phyloP scores from a whole-genome alignment of 2,888 invertebrate genomes.

The Frankliniella intonsa region DNA sequence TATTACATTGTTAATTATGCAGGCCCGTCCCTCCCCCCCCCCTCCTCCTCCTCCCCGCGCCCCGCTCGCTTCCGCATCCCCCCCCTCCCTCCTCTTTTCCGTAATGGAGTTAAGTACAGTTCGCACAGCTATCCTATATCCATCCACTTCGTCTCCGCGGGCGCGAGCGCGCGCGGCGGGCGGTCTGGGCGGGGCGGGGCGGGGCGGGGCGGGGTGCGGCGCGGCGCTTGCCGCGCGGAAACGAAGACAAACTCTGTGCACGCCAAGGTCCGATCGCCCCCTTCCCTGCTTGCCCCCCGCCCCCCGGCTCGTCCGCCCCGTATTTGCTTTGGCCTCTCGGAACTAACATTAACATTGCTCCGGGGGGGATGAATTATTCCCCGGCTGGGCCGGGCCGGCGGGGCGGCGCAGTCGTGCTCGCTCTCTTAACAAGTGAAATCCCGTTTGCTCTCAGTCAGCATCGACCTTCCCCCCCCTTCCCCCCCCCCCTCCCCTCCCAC shows the following conservation, averaged over 20 bases:
- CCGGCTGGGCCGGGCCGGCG: too few species aligned
- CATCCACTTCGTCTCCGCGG: neutral
- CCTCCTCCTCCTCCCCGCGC: neutral
- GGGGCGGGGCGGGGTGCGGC: too few species aligned
- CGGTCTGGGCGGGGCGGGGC: neutral
- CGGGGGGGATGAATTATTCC: too few species aligned
- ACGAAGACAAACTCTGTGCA: too few species aligned
- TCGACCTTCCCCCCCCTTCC: too few species aligned
- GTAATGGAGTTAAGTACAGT: constrained; percentile 25
- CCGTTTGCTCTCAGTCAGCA: too few species aligned
- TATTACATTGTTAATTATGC: constrained; percentile 40
- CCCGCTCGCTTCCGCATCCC: neutral
- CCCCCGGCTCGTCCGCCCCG: neutral
- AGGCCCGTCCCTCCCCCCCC: constrained; percentile 29
- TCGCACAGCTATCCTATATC: neutral
- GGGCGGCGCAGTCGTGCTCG: too few species aligned
- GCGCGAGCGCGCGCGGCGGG: constrained; percentile 30
- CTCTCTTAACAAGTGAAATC: too few species aligned
- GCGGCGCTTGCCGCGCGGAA: too few species aligned
- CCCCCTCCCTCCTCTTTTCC: neutral
- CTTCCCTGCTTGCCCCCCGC: neutral
- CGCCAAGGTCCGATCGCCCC: neutral
- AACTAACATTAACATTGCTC: too few species aligned
- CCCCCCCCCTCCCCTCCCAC: too few species aligned
- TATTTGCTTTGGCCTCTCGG: too few species aligned